phyloP scores from a whole-genome alignment of 2,888 invertebrate genomes.

The Mythimna albipuncta region DNA sequence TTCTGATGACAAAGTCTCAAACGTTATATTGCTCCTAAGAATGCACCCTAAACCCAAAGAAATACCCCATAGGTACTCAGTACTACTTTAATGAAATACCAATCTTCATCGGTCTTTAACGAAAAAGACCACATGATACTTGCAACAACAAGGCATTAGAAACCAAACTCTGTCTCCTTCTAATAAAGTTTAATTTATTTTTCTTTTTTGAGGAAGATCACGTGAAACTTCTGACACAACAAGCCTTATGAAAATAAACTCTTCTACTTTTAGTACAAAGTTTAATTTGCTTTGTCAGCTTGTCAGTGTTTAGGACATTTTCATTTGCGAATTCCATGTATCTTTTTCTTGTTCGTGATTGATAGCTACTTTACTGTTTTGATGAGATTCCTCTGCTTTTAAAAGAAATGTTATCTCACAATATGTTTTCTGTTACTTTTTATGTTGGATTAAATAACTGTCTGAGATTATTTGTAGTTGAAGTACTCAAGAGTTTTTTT shows the following conservation, averaged over 20 bases:
- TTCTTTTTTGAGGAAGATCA: constrained; percentile 1
- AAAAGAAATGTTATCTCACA: constrained; percentile 30
- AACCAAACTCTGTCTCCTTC: constrained; percentile 10
- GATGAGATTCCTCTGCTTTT: constrained; percentile 55
- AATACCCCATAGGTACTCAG: constrained; percentile 48
- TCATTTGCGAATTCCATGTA: constrained; percentile 47
- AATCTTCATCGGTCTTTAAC: constrained; percentile 37
- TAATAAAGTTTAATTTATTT: constrained; percentile 26
- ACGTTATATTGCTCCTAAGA: constrained; percentile 33
- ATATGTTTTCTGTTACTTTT: constrained; percentile 40
- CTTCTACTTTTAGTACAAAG: constrained; percentile 3
- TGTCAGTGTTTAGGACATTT: constrained; percentile 26
- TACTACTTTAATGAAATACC: constrained; percentile 62
- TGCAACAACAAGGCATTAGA: not conserved
- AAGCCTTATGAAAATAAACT: constrained; percentile 24
- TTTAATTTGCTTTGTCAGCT: constrained; percentile 34
- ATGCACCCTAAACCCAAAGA: constrained; percentile 37
- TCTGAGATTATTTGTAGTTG: constrained; percentile 15
- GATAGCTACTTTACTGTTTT: constrained; percentile 59
- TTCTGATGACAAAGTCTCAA: constrained; percentile 6
- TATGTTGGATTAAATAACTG: constrained; percentile 19
- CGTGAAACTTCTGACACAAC: constrained; percentile 10
- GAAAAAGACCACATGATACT: constrained; percentile 15
- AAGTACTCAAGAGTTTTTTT: no score
- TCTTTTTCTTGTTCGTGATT: constrained; percentile 53